Evolutionary conservation across 1,140 invertebrate genomes (phyloP), one percentile per base, ranked within the genome.

Genomic region (Melitaea cinxia): DNA sequence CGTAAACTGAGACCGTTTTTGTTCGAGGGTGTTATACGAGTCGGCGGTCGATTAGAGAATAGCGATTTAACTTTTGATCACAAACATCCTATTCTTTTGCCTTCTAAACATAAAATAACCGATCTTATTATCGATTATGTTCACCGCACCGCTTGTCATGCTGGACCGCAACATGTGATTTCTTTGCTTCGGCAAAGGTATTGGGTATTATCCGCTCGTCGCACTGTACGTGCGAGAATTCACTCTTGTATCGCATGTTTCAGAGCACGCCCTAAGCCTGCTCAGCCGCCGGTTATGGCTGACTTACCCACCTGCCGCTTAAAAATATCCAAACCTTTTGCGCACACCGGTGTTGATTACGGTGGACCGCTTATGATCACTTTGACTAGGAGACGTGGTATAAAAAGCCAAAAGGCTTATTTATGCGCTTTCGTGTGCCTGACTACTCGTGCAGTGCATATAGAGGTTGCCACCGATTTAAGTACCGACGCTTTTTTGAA

Each of bases 401-500:
- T 26, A 2, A 26, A 26, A 26, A 26, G 24, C 6, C 24, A 26
- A 15, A 47, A 47, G 45, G 45, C 45, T 47, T 19, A 19, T 10
- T 3, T 47, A n/a, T 47, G 45, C 10, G 19, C 19, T 47, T 47
- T 47, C 10, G 19, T 47, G 19, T 47, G 45, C 19, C 19, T 47
- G 10, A 47, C 45, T 47, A 47, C 45, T 17, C 19, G 45, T 17
- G 45, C 45, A 10, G 45, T 47, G 19, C 45, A 50, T 50, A 21
- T 50, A 50, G 47, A 50, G 24, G 1, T 50, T 10, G 47, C 47
- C 24, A 10, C 17, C 24, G 47, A 50, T 50, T 50, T 50, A 24
- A 50, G 47, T 50, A 50, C 47, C n/a, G 47, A 50, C n/a, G 17
- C 47, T 12, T 50, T 50, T 50, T 21, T 50, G 23, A 23, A 50